Evolutionary conservation across 2,113 vertebrate species (phyloP), one percentile per base, ranked within the genome.

Genomic region (human (Homo sapiens)): DNA sequence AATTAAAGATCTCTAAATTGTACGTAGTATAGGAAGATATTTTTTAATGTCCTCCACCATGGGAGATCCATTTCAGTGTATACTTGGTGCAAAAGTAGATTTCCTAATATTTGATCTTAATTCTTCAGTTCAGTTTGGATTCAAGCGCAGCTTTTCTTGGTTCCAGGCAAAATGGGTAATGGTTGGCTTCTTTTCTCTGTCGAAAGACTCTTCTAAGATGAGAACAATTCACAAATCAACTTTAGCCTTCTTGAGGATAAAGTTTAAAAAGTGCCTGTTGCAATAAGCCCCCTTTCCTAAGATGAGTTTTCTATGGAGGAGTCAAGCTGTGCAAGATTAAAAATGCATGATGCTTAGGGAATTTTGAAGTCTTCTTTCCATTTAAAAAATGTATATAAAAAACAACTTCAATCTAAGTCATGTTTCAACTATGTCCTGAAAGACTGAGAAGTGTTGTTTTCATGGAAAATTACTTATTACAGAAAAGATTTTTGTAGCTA

Each of bases 391-490:
- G 50, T 68, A 75, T 50, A 23, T 59, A 64, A 85, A 95, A 85
- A 96, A n/a, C 79, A 89, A 61, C 27, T 79, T 43, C 52, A 92
- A 95, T 92, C 57, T 66, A 94, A 97, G 43, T 92, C 81, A 84
- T 78, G 27, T 94, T 95, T 97, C 32, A 91, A 50, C 78, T 85
- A 84, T 91, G 45, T 93, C 52, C 87, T 22, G 23, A 73, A 95
- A 95, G 50, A 83, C 27, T 90, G 52, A 83, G n/a, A 93, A 94
- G 88, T 92, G 55, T 88, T 98, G 70, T 98, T 96, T 90, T 95
- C 88, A 84, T 94, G 84, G 95, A 96, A 97, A 95, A 94, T 94
- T 94, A 83, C 96, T 97, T 96, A 96, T 85, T 96, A 94, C 13
- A 90, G 96, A 90, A 94, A 96, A 93, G 22, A 85, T 76, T 96